Evolutionary conservation across 2,888 invertebrate genomes (phyloP).

Genomic region (Pycnomerus fuliginosus): DNA sequence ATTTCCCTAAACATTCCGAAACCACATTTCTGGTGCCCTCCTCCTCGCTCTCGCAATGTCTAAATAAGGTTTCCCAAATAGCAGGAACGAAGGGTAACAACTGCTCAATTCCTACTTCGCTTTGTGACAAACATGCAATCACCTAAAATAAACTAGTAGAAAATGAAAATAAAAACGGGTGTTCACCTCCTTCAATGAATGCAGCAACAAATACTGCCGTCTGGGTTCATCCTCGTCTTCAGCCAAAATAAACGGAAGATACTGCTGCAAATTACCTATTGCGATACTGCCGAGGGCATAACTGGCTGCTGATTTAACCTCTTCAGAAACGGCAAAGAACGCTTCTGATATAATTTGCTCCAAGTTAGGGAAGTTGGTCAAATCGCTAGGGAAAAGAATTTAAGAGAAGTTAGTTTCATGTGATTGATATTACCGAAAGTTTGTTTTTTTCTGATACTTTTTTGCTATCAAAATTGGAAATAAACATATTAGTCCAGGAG

Average conservation of each 20-base stretch:
- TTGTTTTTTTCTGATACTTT: too few species aligned
- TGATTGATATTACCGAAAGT: background rate
- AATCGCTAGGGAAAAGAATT: slow-evolving; percentile 62
- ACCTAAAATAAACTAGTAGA: slow-evolving; percentile 58
- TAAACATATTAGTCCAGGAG: too few species aligned
- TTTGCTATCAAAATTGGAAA: too few species aligned
- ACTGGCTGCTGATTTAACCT: slow-evolving; percentile 96
- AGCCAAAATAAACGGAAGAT: slow-evolving; percentile 89
- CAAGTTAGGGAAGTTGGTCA: slow-evolving; percentile 72
- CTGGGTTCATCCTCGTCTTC: slow-evolving; percentile 95
- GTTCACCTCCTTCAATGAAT: slow-evolving; percentile 92
- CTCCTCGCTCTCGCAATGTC: slow-evolving; percentile 94
- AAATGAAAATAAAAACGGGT: background rate
- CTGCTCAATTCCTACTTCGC: slow-evolving; percentile 71
- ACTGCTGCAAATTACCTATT: slow-evolving; percentile 91
- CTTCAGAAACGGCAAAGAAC: slow-evolving; percentile 90
- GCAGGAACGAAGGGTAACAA: slow-evolving; percentile 79
- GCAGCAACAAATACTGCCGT: slow-evolving; percentile 91
- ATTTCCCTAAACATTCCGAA: slow-evolving; percentile 95
- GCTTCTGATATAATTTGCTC: slow-evolving; percentile 81
- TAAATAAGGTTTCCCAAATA: slow-evolving; percentile 91
- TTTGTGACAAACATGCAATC: slow-evolving; percentile 79
- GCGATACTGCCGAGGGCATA: slow-evolving; percentile 95
- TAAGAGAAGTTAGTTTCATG: background rate
- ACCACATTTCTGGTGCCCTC: slow-evolving; percentile 99